phyloP scores from a whole-genome alignment of 2,797 vertebrate genomes.

The Rhinophrynus dorsalis region DNA sequence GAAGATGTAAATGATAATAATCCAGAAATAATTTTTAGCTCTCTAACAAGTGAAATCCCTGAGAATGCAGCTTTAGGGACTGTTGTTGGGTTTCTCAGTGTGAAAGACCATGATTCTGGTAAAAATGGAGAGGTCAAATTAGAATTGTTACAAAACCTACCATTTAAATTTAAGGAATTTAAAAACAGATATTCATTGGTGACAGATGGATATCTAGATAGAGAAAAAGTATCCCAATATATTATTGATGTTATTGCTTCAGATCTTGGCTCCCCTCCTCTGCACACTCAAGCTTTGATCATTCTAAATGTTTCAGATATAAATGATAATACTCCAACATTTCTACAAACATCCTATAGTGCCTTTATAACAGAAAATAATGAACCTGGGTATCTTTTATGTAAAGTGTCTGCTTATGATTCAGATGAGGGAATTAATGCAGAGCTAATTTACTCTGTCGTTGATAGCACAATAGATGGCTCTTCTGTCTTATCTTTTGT shows the following conservation, averaged over 20 bases:
- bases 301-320: conserved; percentile 87
- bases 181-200: conserved; percentile 86
- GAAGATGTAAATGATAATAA: neutral
- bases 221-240: conserved; percentile 80
- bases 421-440: conserved; percentile 83
- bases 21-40: neutral
- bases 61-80: neutral
- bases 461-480: conserved; percentile 74
- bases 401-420: conserved; percentile 80
- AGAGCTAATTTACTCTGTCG: conserved; percentile 80
- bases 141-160: conserved; percentile 51
- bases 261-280: conserved; percentile 81
- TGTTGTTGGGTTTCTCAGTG: neutral
- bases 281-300: conserved; percentile 76
- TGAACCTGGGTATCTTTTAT: conserved; percentile 77
- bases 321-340: conserved; percentile 88
- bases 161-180: conserved; percentile 82
- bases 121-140: conserved; percentile 81
- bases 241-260: conserved; percentile 77
- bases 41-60: neutral
- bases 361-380: conserved; percentile 88
- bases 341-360: conserved; percentile 84
- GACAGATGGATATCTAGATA: conserved; percentile 72
- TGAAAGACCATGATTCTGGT: neutral
- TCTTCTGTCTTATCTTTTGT: conserved; percentile 82